A percentile compares a stretch with the other conserved stretches of the same genome.
Conservation (phyloP, 2,797 vertebrate species). For the Pangasius mekongensis region DNA sequence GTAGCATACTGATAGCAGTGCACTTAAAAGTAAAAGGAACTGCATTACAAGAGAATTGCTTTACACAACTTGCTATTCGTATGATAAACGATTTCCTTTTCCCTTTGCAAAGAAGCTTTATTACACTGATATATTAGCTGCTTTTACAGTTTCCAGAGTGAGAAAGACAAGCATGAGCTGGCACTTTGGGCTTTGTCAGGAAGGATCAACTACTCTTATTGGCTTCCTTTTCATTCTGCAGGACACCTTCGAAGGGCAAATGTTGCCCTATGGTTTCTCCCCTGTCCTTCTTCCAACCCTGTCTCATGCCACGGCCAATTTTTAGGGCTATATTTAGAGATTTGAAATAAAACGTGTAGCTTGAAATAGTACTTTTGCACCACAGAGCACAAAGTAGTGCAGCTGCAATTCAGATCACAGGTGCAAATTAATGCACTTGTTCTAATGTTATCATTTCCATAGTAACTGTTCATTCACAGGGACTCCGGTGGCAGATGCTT, state of each 20-base stretch:
- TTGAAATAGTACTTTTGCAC: background rate
- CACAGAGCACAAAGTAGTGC: background rate
- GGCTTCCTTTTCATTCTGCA: background rate
- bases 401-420: background rate
- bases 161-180: background rate
- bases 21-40: slow-evolving; percentile 8
- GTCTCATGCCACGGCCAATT: background rate
- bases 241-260: slow-evolving; percentile 29
- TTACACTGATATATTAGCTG: background rate
- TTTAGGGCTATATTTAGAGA: background rate
- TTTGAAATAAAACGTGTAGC: background rate
- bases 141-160: slow-evolving; percentile 26
- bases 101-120: background rate
- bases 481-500: background rate
- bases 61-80: background rate
- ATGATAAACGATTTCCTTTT: slow-evolving; percentile 28
- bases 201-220: background rate
- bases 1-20: slow-evolving; percentile 17
- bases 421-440: background rate
- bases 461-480: background rate
- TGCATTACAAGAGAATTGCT: background rate
- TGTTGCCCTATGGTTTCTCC: background rate
- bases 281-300: background rate
- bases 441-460: background rate
- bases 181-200: background rate